Conservation (phyloP, 2,113 vertebrate species). For the Colossoma macropomum region DNA sequence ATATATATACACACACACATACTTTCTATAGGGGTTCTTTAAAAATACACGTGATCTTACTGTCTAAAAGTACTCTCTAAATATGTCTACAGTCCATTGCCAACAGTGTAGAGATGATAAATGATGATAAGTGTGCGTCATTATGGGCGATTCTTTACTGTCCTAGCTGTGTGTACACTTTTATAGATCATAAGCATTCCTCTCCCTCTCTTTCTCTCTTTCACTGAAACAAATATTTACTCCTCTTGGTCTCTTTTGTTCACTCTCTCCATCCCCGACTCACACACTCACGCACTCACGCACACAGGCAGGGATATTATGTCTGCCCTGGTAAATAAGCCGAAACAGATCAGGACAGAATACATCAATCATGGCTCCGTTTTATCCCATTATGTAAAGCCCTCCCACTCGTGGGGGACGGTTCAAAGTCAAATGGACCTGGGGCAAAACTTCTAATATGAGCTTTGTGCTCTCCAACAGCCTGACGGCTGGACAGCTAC, state of each 20-base stretch:
- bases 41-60: too few species aligned
- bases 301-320: conserved; percentile 29
- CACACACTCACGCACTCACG: conserved; percentile 12
- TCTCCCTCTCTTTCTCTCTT: conserved; percentile 19
- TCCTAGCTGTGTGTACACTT: neutral
- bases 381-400: conserved; percentile 60
- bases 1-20: too few species aligned
- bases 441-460: conserved; percentile 40
- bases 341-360: conserved; percentile 57
- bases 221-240: neutral
- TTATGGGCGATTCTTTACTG: neutral
- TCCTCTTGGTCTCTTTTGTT: conserved; percentile 22
- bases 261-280: neutral
- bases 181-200: conserved; percentile 14
- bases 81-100: too few species aligned
- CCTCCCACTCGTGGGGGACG: conserved; percentile 52
- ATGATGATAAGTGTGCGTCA: neutral
- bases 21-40: too few species aligned
- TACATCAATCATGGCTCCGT: conserved; percentile 65
- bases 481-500: neutral
- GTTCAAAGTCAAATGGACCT: conserved; percentile 59
- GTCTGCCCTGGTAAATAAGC: conserved; percentile 61
- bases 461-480: neutral
- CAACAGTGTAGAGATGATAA: neutral
- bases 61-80: too few species aligned